Conservation (phyloP, 2,888 invertebrate genomes). For the Eretmocerus hayati region DNA sequence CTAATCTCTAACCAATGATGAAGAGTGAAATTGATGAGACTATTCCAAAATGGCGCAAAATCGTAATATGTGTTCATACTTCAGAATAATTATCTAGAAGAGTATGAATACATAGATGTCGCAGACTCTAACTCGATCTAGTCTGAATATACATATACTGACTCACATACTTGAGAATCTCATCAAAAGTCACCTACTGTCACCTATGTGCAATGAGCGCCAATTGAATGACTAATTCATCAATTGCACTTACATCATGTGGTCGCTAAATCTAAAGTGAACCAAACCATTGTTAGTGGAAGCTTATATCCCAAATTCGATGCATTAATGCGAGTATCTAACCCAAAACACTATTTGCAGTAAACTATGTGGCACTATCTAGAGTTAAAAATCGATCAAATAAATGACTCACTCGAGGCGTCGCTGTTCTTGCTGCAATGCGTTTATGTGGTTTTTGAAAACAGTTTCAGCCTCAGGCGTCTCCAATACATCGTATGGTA, state of each 20-base stretch:
- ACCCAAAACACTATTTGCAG: conserved; percentile 12
- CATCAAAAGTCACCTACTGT: too few relatives aligned
- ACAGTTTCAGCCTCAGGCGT: conserved; percentile 87
- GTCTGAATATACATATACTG: too few relatives aligned
- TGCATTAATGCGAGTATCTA: conserved; percentile 5
- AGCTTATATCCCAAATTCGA: conserved; percentile 18
- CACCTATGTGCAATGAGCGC: too few relatives aligned
- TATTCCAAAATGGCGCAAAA: too few relatives aligned
- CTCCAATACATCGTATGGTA: conserved; percentile 88
- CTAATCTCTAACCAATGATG: too few relatives aligned
- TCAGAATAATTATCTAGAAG: too few relatives aligned
- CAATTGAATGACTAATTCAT: too few relatives aligned
- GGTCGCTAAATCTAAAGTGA: conserved; percentile 6
- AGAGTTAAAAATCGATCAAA: conserved; percentile 6
- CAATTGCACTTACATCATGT: conserved; percentile 2
- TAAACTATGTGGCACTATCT: conserved; percentile 8
- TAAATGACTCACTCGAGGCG: conserved; percentile 74
- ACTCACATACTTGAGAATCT: too few relatives aligned
- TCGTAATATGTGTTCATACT: too few relatives aligned
- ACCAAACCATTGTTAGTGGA: conserved; percentile 20
- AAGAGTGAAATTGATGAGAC: too few relatives aligned
- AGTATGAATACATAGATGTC: too few relatives aligned
- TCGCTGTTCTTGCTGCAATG: conserved; percentile 85
- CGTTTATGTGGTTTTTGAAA: conserved; percentile 85
- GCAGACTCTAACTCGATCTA: too few relatives aligned